These are phyloP conservation scores for Cottus gobio DNA, from an alignment of 2,113 vertebrate genomes.

Conservation along the genomic window DNA sequence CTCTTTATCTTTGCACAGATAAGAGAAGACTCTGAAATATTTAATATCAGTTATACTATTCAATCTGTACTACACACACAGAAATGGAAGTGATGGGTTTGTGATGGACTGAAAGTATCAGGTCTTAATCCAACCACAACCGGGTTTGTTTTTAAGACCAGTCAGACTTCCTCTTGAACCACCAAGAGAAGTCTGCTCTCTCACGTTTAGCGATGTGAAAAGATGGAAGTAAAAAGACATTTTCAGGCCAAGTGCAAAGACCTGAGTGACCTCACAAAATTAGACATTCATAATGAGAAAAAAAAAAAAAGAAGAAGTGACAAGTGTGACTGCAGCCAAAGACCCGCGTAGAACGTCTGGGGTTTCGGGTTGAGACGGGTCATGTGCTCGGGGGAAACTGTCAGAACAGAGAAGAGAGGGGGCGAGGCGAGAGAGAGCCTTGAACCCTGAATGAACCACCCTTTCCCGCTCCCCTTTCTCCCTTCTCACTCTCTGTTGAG, in stretches of 20 bases:
- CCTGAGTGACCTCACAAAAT: slow-evolving; percentile 35
- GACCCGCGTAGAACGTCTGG: not conserved
- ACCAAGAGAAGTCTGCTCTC: not conserved
- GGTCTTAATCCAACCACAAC: slow-evolving; percentile 19
- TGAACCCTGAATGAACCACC: slow-evolving; percentile 76
- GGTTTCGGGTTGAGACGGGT: slow-evolving; percentile 54
- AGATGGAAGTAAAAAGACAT: slow-evolving; percentile 14
- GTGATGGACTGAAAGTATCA: slow-evolving; percentile 5
- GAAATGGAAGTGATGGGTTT: not conserved
- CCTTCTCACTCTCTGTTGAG: slow-evolving; percentile 57
- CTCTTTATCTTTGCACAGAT: not conserved
- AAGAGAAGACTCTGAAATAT: not conserved
- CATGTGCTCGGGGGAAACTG: slow-evolving; percentile 44
- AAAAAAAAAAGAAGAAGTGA: slow-evolving; percentile 16
- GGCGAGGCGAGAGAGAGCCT: slow-evolving; percentile 39
- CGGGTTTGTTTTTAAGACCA: not conserved
- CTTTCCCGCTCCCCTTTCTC: slow-evolving; percentile 33
- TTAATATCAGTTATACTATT: not conserved
- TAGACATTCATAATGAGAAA: slow-evolving; percentile 20
- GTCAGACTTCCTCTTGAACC: not conserved
- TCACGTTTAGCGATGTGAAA: not conserved
- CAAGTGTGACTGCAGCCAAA: slow-evolving; percentile 36
- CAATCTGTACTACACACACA: not conserved
- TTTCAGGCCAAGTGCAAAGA: slow-evolving; percentile 2
- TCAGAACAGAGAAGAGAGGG: slow-evolving; percentile 44